phyloP scores from a whole-genome alignment of 2,888 invertebrate species.

The Stenchaetothrips biformis region DNA sequence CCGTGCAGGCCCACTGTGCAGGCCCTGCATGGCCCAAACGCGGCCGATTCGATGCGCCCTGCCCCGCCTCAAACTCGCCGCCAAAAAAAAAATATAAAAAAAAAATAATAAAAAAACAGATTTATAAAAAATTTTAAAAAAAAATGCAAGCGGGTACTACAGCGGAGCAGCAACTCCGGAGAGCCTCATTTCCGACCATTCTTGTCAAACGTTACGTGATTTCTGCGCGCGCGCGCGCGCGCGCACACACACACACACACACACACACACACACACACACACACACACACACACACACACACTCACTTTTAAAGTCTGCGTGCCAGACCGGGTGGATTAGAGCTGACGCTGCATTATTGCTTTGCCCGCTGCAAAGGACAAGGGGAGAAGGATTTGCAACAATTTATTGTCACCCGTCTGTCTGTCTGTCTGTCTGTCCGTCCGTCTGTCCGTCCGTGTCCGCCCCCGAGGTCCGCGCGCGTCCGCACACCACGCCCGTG shows the following conservation, averaged over 20 bases:
- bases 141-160: too few species aligned
- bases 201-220: too few species aligned
- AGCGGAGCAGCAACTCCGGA: background rate
- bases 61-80: background rate
- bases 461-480: background rate
- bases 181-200: too few species aligned
- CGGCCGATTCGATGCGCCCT: background rate
- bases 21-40: background rate
- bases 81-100: background rate
- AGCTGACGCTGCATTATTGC: background rate
- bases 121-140: too few species aligned
- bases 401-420: background rate
- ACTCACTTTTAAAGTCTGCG: background rate
- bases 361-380: background rate
- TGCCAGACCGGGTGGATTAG: background rate
- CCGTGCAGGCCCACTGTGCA: background rate
- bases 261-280: background rate
- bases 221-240: background rate
- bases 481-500: background rate
- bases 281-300: background rate
- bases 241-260: too few species aligned
- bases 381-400: background rate
- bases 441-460: too few species aligned
- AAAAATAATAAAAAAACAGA: background rate
- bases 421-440: background rate